Percentiles rank a stretch among this genome's conserved stretches.
These are phyloP conservation scores for Blastobasis lacticolella DNA, from an alignment of 2,888 invertebrate species.

Conservation along the genomic window DNA sequence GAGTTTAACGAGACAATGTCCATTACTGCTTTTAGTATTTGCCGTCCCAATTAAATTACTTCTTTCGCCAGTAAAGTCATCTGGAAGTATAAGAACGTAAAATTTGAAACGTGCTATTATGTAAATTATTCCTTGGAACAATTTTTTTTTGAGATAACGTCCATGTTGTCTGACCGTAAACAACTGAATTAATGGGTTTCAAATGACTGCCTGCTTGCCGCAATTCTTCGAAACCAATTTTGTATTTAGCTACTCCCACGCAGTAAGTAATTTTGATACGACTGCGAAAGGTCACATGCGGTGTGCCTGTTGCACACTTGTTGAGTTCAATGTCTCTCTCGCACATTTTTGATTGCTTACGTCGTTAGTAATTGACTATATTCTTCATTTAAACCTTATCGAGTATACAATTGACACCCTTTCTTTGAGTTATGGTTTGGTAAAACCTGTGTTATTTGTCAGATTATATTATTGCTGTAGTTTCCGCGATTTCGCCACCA, in stretches of 20 bases:
- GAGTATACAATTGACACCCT: too few species aligned
- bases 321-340: too few species aligned
- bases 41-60: too few species aligned
- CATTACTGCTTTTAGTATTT: too few species aligned
- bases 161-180: slow-evolving; percentile 21
- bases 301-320: not conserved
- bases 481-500: not conserved
- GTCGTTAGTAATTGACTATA: too few species aligned
- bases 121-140: not conserved
- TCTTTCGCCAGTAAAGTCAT: not conserved
- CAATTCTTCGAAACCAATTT: slow-evolving; percentile 60
- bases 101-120: too few species aligned
- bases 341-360: too few species aligned
- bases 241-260: slow-evolving; percentile 58
- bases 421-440: too few species aligned
- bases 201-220: slow-evolving; percentile 43
- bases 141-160: not conserved
- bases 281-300: slow-evolving; percentile 36
- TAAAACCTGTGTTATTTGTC: not conserved
- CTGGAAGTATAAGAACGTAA: not conserved
- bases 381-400: too few species aligned
- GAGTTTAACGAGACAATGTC: not conserved
- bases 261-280: slow-evolving; percentile 43
- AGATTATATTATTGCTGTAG: not conserved
- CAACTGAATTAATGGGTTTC: slow-evolving; percentile 45